Base-by-base conservation (phyloP, 2,797 vertebrate genomes). In the Ctenopoma multispine region DNA sequence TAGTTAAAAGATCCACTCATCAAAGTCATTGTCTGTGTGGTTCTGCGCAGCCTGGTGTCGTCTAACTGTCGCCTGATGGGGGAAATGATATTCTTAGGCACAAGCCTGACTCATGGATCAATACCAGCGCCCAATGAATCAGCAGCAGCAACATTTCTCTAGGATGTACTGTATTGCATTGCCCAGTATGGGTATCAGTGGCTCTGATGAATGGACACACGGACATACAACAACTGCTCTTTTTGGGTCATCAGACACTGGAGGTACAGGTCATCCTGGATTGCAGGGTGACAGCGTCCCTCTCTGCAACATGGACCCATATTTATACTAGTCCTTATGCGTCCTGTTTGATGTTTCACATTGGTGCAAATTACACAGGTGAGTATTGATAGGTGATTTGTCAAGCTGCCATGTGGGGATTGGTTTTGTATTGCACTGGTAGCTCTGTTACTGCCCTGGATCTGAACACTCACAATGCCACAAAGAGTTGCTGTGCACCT, bases 11-110 rank as follows among this genome's bases (percentile, higher is more conserved):
- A 73, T 72, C 36, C 69, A 58, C 57, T 69, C 66, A 81, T 92
- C 84, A 84, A 71, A 88, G 79, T 84, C 68, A 55, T 66, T 70
- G 58, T 51, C 47, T 63, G 36, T 51, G 72, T 57, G 51, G 63
- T 65, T 66, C 58, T 75, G 69, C 63, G 53, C 59, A 63, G 75
- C 73, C 60, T 23, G 76, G 69, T 86, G 84, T 79, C 78, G 66
- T 77, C 85, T 79, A 23, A 80, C 71, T 84, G 89, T 82, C 72
- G 66, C 75, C 77, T 85, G 76, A 85, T 83, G 87, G 75, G 67
- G 75, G 51, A 56, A 87, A 90, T 86, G 61, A 92, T 92, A 91
- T 93, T 92, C 89, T 69, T 79, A 69, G 75, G 79, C 83, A 83
- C 73, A 84, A 58, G 80, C 80, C 77, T 75, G 73, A 69, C 60